These are phyloP conservation scores for Lagopus leucura DNA, from an alignment of 2,113 vertebrate species.

Conservation along the genomic window DNA sequence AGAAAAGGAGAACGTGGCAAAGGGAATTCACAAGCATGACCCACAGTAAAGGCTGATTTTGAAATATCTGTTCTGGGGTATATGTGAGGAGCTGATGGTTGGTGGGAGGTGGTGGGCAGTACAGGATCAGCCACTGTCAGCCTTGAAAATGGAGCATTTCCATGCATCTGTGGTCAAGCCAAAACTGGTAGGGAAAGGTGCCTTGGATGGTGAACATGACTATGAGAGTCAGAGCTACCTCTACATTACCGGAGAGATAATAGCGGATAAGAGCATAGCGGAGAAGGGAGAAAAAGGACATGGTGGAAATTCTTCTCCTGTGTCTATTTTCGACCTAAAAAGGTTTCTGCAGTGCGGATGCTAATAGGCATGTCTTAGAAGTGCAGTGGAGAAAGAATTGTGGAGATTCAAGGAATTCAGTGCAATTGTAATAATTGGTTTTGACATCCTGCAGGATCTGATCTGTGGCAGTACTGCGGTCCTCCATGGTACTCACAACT, in stretches of 20 bases:
- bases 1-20: neutral
- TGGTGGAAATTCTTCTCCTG: neutral
- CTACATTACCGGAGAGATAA: neutral
- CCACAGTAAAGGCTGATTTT: accelerated
- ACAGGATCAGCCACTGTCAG: neutral
- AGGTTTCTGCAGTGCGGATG: neutral
- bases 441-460: conserved; percentile 47
- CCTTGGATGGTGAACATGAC: too few relatives aligned
- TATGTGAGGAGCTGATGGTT: accelerated
- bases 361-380: neutral
- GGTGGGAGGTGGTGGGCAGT: neutral
- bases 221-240: accelerated
- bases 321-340: neutral
- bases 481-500: accelerated
- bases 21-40: neutral
- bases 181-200: neutral
- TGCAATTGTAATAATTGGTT: conserved; percentile 59
- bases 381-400: accelerated
- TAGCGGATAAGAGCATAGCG: too few relatives aligned
- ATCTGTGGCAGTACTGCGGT: neutral
- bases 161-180: accelerated
- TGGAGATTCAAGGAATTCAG: conserved; percentile 14
- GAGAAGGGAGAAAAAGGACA: neutral
- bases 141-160: neutral
- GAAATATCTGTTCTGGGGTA: accelerated